Evolutionary conservation across 2,888 invertebrate genomes (phyloP), one percentile per base, ranked within the genome.

Genomic region (Temnothorax ravouxi): DNA sequence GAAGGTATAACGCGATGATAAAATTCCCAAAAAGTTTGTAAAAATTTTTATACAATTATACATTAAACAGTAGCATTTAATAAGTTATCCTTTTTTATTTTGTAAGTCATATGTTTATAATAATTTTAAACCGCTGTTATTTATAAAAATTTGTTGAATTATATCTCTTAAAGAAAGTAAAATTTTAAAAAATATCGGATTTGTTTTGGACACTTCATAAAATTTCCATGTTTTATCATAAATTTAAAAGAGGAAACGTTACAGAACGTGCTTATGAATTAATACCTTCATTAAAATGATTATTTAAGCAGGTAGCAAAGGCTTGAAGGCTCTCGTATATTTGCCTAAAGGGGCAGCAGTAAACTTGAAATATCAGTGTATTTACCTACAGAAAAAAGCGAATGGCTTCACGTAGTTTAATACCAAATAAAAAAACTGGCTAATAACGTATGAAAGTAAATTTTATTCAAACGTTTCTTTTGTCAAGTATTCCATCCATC

Each of bases 211-310:
- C 6, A 44, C 8, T 0, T 21, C 8, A 3, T 77, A 41, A 52
- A 77, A 52, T 52, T 77, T 54, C 25, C 54, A 59, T 47, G 25
- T 41, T n/a, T 54, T n/a, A 66, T 25, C 25, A 66, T 64, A 15
- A 54, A 76, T 76, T 66, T 66, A 52, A 25, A 54, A 66, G 66
- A 50, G 25, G 52, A 64, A 64, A 64, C 18, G 18, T 41, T 41
- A 9, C 75, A 18, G 21, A 66, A 38, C 25, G 25, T 66, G 66
- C 54, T 29, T 85, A 84, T 86, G 80, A 80, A 84, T 83, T 85
- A 87, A 77, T 72, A 71, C 66, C 62, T 75, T 64, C 69, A n/a
- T 38, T 50, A 34, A 83, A 66, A 81, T 66, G 79, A 59, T 59
- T 56, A 64, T 62, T 62, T 54, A 74, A 50, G 38, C 67, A 61